phyloP scores from a whole-genome alignment of 1,140 invertebrate genomes.

The Muscidifurax raptorellus region DNA sequence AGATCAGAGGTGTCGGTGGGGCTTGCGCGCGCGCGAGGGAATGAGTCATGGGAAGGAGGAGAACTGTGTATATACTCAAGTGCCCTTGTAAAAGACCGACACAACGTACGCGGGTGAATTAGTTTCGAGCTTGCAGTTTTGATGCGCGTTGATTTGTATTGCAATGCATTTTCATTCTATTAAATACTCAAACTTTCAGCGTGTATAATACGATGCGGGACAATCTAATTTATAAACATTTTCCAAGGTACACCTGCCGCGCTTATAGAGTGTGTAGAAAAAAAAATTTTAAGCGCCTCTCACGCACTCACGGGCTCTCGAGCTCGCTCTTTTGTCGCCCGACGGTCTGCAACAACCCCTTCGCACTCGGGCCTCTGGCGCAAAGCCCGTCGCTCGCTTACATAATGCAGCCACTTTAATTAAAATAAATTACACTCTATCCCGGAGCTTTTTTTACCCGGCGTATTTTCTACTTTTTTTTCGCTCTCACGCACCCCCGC shows the following conservation, averaged over 20 bases:
- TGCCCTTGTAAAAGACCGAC: conserved; percentile 6
- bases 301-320: not conserved
- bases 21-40: conserved; percentile 46
- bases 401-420: conserved; percentile 75
- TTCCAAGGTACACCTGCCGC: not conserved
- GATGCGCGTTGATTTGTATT: not conserved
- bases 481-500: not conserved
- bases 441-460: conserved; percentile 20
- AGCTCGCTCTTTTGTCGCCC: not conserved
- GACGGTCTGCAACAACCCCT: conserved; percentile 33
- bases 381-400: conserved; percentile 62
- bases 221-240: conserved; percentile 17
- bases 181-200: too few relatives aligned
- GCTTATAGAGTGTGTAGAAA: not conserved
- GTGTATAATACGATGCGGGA: not conserved
- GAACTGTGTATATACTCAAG: conserved; percentile 39
- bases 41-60: conserved; percentile 52
- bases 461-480: conserved; percentile 17
- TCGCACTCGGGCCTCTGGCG: conserved; percentile 62
- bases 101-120: conserved; percentile 7
- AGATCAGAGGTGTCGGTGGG: conserved; percentile 71
- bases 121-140: conserved; percentile 2
- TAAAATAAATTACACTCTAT: conserved; percentile 75
- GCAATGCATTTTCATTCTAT: conserved; percentile 17
- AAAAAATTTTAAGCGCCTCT: conserved; percentile 16